These are phyloP conservation scores for Microctenopoma steveboyesi DNA, from an alignment of 2,797 vertebrate species.

Conservation along the genomic window DNA sequence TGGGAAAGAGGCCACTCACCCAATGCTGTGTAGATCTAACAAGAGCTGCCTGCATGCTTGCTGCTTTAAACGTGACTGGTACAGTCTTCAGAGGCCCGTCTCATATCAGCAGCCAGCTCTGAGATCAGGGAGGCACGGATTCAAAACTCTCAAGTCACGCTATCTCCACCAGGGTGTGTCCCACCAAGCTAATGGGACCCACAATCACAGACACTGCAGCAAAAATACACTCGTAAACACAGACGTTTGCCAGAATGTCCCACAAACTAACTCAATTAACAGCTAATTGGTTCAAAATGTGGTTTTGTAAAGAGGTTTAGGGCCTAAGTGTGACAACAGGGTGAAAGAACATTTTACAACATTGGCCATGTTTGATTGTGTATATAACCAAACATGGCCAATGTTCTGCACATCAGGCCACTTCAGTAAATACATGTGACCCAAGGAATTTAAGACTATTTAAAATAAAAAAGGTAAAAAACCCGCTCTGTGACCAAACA, in stretches of 20 bases:
- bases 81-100: slow-evolving; percentile 19
- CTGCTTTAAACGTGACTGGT: slow-evolving; percentile 31
- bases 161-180: slow-evolving; percentile 36
- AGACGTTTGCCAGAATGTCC: slow-evolving; percentile 12
- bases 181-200: slow-evolving; percentile 4
- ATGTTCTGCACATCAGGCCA: neutral
- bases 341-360: slow-evolving; percentile 6
- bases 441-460: no score
- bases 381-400: no score
- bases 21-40: slow-evolving; percentile 7
- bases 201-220: slow-evolving; percentile 11
- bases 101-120: slow-evolving; percentile 35
- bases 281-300: slow-evolving; percentile 32
- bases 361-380: neutral
- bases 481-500: no score
- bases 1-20: neutral
- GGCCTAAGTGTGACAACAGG: slow-evolving; percentile 4
- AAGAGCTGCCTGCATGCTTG: slow-evolving; percentile 25
- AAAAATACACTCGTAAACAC: slow-evolving; percentile 31
- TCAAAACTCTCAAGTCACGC: slow-evolving; percentile 45
- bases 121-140: slow-evolving; percentile 45
- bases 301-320: slow-evolving; percentile 4
- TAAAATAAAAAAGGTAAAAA: no score
- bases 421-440: no score
- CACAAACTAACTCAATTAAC: slow-evolving; percentile 15